A percentile compares a stretch with the other conserved stretches of the same genome.
These are phyloP conservation scores for Crossaster papposus DNA, from an alignment of 53 echinoderm and acorn worm genomes.

Conservation along the genomic window DNA sequence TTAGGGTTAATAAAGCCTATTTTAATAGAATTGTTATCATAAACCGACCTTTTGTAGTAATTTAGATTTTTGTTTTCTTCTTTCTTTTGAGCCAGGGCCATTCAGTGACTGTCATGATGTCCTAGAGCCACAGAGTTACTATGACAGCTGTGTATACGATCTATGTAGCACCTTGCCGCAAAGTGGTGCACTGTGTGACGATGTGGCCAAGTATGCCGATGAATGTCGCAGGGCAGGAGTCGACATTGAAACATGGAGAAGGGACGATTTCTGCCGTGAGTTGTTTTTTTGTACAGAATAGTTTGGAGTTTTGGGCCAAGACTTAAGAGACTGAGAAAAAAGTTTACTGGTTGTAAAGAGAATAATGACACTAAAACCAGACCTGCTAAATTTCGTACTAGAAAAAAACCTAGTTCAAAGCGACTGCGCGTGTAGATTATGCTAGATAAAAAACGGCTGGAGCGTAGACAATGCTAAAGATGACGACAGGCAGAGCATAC, in stretches of 20 bases:
- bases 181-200: conserved; percentile 27
- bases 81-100: conserved; percentile 28
- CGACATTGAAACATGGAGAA: conserved; percentile 43
- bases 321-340: neutral
- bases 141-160: conserved; percentile 43
- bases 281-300: neutral
- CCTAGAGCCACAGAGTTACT: neutral
- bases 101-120: conserved; percentile 18
- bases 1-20: too few relatives aligned
- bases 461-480: too few relatives aligned
- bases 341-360: too few relatives aligned
- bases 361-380: too few relatives aligned
- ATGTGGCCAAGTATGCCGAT: conserved; percentile 49
- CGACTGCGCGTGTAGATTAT: too few relatives aligned
- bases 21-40: neutral
- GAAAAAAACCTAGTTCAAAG: too few relatives aligned
- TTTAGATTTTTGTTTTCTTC: neutral
- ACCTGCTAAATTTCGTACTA: too few relatives aligned
- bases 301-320: neutral
- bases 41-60: neutral
- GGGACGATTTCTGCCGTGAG: conserved; percentile 52
- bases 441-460: too few relatives aligned
- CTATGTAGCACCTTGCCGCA: conserved; percentile 45
- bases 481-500: too few relatives aligned
- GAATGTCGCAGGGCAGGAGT: conserved; percentile 34